A percentile compares a stretch with the other conserved stretches of the same genome.
Evolutionary conservation across 2,113 vertebrate genomes (phyloP).

Genomic region (Trogon melanurus): DNA sequence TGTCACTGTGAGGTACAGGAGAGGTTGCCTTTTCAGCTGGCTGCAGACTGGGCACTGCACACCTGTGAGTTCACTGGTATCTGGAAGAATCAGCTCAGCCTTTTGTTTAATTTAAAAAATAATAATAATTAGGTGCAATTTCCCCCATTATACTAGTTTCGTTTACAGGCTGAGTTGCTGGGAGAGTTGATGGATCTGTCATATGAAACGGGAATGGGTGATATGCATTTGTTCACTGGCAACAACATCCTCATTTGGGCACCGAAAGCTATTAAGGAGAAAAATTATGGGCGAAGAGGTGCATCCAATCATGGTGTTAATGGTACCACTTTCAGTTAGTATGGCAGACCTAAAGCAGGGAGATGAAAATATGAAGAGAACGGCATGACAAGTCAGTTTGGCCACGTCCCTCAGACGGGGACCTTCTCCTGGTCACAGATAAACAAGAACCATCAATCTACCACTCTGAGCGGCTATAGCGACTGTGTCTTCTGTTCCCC

Average conservation of each 20-base stretch:
- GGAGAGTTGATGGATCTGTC: neutral
- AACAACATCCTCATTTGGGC: neutral
- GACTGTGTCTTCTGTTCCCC: neutral
- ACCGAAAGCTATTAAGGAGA: neutral
- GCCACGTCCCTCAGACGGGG: rapidly evolving
- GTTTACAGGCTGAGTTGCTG: neutral
- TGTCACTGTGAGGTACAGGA: neutral
- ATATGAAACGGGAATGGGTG: neutral
- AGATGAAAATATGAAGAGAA: neutral
- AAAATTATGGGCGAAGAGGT: neutral
- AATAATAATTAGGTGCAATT: neutral
- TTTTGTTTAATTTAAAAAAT: neutral
- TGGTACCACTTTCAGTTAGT: neutral
- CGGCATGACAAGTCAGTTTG: neutral
- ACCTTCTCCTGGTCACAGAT: neutral
- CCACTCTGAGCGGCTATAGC: rapidly evolving
- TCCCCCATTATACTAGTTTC: neutral
- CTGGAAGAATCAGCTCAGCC: neutral
- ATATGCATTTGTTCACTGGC: neutral
- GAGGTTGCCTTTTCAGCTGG: neutral
- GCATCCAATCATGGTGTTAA: neutral
- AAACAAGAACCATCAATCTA: neutral
- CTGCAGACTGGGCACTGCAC: neutral
- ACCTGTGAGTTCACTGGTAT: neutral
- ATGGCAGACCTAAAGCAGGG: neutral